Evolutionary conservation across 2,888 invertebrate genomes (phyloP), one percentile per base, ranked within the genome.

Genomic region (Esperia sulphurella): DNA sequence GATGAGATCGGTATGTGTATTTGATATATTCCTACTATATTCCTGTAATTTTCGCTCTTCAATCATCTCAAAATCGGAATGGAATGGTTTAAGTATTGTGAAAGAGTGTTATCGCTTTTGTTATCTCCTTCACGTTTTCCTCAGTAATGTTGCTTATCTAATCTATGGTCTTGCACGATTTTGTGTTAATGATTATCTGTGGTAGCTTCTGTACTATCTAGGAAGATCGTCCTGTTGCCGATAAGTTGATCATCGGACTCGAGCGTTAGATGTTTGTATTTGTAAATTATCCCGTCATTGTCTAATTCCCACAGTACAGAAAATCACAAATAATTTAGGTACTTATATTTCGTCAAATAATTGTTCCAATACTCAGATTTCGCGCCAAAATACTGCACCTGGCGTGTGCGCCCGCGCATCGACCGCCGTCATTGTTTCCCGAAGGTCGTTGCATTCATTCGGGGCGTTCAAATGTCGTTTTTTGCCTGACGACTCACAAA

Each of bases 381-480:
- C 57, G 54, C 57, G 56, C 59, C 57, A 55, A 54, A 58, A 52
- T 51, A 55, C 41, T 55, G 67, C 76, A 75, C 72, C 73, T 72
- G 76, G 65, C 63, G 48, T 51, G 61, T 65, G 70, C 62, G 67
- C 65, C 52, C 58, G 65, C 75, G 73, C 75, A 73, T 63, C 61
- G 67, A 53, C 59, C 58, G 58, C 56, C 58, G 63, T 61, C 68
- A 62, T 68, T 66, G 67, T 67, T 63, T 59, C 63, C 61, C 71
- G 75, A 82, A 83, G 82, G 82, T 79, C 83, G 77, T 64, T 70
- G 76, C 73, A 77, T 71, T 66, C 58, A 57, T 61, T 38, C 50
- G 55, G 70, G 72, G 60, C 75, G 70, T 68, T 74, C 70, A 75
- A 77, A 82, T 75, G 73, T 72, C 68, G 70, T 75, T 77, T 82